A percentile compares a stretch with the other conserved stretches of the same genome.
Conservation (phyloP, 35 echinoderm and acorn worm species). For the Acanthaster planci region DNA sequence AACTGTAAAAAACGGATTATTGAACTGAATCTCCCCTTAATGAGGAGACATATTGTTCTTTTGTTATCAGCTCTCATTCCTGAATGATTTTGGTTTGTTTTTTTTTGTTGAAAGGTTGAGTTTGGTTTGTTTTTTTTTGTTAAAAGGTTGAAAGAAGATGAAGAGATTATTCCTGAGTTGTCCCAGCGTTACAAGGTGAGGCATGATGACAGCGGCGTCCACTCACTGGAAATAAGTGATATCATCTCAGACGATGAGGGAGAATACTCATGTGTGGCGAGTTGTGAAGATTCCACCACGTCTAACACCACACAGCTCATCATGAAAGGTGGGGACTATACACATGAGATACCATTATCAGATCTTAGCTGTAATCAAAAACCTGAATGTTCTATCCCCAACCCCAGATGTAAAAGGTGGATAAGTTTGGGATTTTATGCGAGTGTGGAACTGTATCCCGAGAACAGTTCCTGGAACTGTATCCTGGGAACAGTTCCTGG, state of each 20-base stretch:
- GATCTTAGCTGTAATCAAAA: no score
- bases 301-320: background rate
- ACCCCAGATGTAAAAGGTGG: no score
- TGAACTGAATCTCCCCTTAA: no score
- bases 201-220: slow-evolving; percentile 42
- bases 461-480: no score
- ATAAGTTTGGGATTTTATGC: no score
- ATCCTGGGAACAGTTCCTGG: no score
- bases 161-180: slow-evolving; percentile 10
- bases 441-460: no score
- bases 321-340: slow-evolving; percentile 35
- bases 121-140: background rate
- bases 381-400: no score
- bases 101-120: background rate
- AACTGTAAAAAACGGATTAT: no score
- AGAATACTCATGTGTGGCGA: slow-evolving; percentile 26
- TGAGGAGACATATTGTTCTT: no score
- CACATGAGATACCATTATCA: no score
- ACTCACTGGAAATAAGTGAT: slow-evolving; percentile 55
- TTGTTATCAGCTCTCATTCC: no score
- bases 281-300: background rate
- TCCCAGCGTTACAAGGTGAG: slow-evolving; percentile 53
- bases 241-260: slow-evolving; percentile 24
- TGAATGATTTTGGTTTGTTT: background rate
- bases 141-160: slow-evolving; percentile 21